These are phyloP conservation scores for Drosophila cardini DNA, from an alignment of 1,140 invertebrate genomes.

Conservation along the genomic window DNA sequence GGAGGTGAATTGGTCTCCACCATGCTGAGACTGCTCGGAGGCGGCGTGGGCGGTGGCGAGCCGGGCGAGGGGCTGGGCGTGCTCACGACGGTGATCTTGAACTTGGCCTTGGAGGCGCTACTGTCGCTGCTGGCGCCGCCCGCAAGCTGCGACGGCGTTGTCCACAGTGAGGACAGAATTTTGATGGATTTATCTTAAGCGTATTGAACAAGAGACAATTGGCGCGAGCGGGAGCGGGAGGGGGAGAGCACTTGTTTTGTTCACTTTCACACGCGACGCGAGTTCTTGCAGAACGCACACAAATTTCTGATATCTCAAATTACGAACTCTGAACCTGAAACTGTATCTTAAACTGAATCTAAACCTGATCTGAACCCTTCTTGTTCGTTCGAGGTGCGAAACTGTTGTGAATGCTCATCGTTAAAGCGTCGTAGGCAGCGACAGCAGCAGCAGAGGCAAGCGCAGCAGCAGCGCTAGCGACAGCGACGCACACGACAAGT, in stretches of 20 bases:
- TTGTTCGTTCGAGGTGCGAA: conserved; percentile 80
- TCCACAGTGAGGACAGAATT: conserved; percentile 84
- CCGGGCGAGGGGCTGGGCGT: conserved; percentile 76
- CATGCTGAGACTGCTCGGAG: conserved; percentile 61
- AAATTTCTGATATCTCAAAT: not conserved
- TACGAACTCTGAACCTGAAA: conserved; percentile 4
- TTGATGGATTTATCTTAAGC: conserved; percentile 57
- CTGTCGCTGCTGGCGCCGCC: conserved; percentile 58
- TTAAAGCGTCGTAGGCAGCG: conserved; percentile 11
- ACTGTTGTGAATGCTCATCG: conserved; percentile 67
- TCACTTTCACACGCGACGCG: conserved; percentile 35
- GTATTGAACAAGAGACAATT: not conserved
- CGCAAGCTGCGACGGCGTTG: conserved; percentile 76
- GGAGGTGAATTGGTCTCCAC: conserved; percentile 78
- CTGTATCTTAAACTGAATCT: not conserved
- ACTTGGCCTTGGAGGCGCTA: conserved; percentile 65
- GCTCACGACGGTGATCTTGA: conserved; percentile 81
- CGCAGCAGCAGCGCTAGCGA: conserved; percentile 4
- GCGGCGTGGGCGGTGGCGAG: conserved; percentile 71
- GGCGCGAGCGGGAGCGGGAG: not conserved
- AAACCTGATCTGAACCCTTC: conserved; percentile 60
- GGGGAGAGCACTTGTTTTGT: not conserved
- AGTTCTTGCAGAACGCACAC: not conserved
- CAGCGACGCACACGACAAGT: conserved; percentile 58
- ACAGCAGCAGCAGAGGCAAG: conserved; percentile 2